Percentiles rank a stretch among this genome's conserved stretches.
Evolutionary conservation across 2,113 vertebrate genomes (phyloP).

Genomic region (Pangasianodon hypophthalmus): DNA sequence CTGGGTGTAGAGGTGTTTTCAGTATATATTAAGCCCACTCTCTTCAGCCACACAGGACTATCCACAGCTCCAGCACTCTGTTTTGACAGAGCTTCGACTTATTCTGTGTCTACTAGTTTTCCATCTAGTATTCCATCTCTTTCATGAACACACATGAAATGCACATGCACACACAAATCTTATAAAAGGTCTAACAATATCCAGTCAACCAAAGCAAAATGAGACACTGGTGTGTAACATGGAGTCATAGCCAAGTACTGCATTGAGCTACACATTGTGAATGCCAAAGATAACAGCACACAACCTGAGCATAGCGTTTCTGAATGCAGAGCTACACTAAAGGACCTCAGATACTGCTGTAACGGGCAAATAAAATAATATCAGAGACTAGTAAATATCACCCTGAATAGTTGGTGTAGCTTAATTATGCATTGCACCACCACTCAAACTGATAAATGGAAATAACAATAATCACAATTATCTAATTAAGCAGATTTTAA

Average conservation of each 20-base stretch:
- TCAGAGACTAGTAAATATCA: neutral
- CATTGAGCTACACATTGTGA: neutral
- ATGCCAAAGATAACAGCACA: constrained; percentile 12
- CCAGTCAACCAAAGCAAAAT: neutral
- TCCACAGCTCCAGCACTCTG: constrained; percentile 55
- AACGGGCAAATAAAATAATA: constrained; percentile 5
- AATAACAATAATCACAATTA: neutral
- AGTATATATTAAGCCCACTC: constrained; percentile 67
- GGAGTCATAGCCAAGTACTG: neutral
- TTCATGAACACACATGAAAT: neutral
- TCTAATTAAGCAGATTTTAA: neutral
- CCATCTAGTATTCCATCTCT: constrained; percentile 9
- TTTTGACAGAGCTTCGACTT: constrained; percentile 64
- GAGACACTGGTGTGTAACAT: neutral
- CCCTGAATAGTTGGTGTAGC: neutral
- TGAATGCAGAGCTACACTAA: neutral
- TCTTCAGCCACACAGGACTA: constrained; percentile 65
- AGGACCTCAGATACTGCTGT: constrained; percentile 8
- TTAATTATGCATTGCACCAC: neutral
- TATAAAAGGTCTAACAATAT: neutral
- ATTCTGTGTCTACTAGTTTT: constrained; percentile 36
- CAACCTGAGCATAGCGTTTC: neutral
- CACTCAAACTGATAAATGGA: neutral
- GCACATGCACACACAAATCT: neutral
- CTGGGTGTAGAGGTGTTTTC: constrained; percentile 51